Percentiles rank a stretch among this genome's conserved stretches.
These are phyloP conservation scores for Rhipidura dahli DNA, from an alignment of 2,113 vertebrate genomes.

Conservation along the genomic window DNA sequence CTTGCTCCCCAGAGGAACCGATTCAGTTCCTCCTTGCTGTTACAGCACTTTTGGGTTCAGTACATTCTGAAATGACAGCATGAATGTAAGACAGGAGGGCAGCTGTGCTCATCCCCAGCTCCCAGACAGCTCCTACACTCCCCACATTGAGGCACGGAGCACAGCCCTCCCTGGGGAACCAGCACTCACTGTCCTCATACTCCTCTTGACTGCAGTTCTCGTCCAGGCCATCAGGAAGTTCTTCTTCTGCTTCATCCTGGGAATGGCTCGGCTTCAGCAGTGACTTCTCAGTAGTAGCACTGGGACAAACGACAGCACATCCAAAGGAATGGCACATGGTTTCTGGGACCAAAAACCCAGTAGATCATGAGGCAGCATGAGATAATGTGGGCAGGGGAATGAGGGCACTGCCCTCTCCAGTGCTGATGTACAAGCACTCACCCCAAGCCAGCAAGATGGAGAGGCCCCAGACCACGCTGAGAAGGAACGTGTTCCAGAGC, in stretches of 20 bases:
- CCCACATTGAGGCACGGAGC: not conserved
- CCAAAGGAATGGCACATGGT: not conserved
- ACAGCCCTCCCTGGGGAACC: not conserved
- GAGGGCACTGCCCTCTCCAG: not conserved
- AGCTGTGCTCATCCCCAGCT: not conserved
- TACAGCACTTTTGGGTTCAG: not conserved
- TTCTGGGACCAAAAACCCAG: not conserved
- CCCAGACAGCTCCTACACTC: not conserved
- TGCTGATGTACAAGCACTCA: not conserved
- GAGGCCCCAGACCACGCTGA: not conserved
- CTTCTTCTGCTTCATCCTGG: constrained; percentile 74
- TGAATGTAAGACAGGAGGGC: not conserved
- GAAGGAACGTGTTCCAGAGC: not conserved
- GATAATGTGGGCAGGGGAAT: not conserved
- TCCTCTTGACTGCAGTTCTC: constrained; percentile 75
- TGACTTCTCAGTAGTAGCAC: not conserved
- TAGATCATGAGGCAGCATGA: not conserved
- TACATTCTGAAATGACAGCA: not conserved
- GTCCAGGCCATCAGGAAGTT: constrained; percentile 80
- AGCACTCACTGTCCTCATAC: constrained; percentile 67
- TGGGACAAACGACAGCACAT: not conserved
- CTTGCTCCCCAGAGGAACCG: not conserved
- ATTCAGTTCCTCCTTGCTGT: not conserved
- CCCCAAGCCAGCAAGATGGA: not conserved
- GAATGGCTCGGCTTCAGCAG: constrained; percentile 22